Evolutionary conservation across 2,113 vertebrate species (phyloP).

Genomic region (Patagioenas fasciata): DNA sequence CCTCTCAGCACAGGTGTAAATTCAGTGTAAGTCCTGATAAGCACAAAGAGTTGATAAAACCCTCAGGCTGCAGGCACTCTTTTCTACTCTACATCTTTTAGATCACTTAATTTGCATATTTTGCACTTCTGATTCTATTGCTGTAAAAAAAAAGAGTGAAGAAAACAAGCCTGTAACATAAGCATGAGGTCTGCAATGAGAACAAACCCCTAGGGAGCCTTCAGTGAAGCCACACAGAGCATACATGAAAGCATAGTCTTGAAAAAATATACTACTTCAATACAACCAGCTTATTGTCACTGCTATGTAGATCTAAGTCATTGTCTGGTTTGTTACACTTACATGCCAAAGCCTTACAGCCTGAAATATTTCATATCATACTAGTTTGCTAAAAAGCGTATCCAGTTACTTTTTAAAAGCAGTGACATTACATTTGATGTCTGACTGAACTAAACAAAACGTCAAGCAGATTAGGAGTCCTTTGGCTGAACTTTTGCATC

Average conservation of each 20-base stretch:
- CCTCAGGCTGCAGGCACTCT: neutral
- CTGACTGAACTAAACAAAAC: slow-evolving; percentile 1
- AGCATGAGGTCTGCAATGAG: neutral
- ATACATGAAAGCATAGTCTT: neutral
- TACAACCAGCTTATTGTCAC: neutral
- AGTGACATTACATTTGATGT: neutral
- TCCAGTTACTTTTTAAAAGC: neutral
- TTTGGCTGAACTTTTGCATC: neutral
- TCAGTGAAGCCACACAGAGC: neutral
- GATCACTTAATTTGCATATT: neutral
- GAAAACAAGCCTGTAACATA: neutral
- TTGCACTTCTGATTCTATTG: neutral
- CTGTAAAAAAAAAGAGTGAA: neutral
- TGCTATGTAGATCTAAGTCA: neutral
- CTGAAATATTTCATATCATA: neutral
- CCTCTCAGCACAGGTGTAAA: neutral
- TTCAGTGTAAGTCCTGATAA: neutral
- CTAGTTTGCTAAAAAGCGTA: neutral
- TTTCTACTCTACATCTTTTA: neutral
- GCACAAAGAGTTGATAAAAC: neutral
- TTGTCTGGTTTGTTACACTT: neutral
- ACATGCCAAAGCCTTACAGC: neutral
- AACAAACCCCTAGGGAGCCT: neutral
- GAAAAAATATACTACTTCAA: neutral
- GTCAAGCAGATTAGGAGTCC: neutral